phyloP scores from a whole-genome alignment of 2,113 vertebrate genomes.

The Stegostoma tigrinum region DNA sequence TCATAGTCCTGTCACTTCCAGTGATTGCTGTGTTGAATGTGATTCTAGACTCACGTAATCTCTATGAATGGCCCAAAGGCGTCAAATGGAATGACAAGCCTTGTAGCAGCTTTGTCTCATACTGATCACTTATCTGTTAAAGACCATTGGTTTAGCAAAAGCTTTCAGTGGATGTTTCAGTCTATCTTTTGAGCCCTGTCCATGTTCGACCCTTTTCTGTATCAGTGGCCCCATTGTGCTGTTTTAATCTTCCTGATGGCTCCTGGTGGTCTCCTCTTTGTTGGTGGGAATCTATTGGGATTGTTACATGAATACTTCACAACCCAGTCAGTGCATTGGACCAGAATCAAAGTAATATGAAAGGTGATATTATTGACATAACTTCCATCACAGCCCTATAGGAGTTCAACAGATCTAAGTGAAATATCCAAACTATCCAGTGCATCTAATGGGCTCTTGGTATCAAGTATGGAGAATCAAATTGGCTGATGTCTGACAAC shows the following conservation, averaged over 20 bases:
- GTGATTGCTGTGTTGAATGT: background rate
- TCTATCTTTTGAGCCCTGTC: background rate
- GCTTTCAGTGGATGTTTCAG: background rate
- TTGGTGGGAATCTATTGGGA: background rate
- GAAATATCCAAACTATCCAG: too few species aligned
- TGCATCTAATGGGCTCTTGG: too few species aligned
- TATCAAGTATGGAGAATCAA: too few species aligned
- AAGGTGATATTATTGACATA: background rate
- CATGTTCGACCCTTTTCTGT: background rate
- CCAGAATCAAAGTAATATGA: background rate
- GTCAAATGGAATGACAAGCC: background rate
- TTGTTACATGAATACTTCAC: background rate
- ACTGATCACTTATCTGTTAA: background rate
- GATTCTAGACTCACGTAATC: background rate
- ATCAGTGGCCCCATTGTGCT: background rate
- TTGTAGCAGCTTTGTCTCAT: background rate
- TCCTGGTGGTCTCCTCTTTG: background rate
- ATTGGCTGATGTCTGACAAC: too few species aligned
- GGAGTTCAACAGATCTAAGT: too few species aligned
- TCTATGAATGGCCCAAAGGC: background rate
- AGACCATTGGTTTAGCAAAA: background rate
- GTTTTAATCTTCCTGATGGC: background rate
- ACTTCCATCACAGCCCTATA: background rate
- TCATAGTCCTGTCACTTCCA: background rate
- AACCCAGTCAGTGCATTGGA: background rate